These are phyloP conservation scores for Eupithecia centaureata DNA, from an alignment of 2,888 invertebrate genomes.

Conservation along the genomic window DNA sequence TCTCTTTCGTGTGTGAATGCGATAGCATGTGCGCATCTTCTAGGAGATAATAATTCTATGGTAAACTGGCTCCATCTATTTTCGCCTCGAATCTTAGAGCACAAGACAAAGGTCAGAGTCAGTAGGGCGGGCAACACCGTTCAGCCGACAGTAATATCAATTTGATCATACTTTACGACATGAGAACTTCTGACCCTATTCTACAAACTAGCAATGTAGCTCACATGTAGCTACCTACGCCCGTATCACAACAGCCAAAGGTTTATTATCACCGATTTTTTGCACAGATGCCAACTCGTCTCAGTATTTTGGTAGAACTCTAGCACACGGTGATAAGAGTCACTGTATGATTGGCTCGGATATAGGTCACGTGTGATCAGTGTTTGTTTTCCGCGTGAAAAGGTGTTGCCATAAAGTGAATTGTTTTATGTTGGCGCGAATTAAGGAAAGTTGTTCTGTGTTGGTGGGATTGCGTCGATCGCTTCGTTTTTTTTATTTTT, in stretches of 20 bases:
- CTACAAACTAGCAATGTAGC: conserved; percentile 11
- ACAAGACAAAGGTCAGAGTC: conserved; percentile 40
- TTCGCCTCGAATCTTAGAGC: conserved; percentile 13
- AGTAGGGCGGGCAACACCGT: conserved; percentile 39
- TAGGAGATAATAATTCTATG: too few species aligned
- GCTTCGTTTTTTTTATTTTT: conserved; percentile 1
- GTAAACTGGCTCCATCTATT: conserved; percentile 12
- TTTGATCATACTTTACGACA: conserved; percentile 58
- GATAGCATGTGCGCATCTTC: too few species aligned
- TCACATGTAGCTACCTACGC: conserved; percentile 1
- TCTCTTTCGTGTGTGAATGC: too few species aligned
- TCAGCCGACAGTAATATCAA: conserved; percentile 50
- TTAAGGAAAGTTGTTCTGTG: conserved; percentile 17
- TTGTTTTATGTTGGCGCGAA: conserved; percentile 23
- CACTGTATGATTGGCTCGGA: conserved; percentile 27
- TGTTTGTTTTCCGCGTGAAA: conserved; percentile 39
- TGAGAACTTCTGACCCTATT: conserved; percentile 47
- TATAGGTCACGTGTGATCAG: conserved; percentile 46
- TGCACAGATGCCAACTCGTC: background rate
- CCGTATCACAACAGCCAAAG: background rate
- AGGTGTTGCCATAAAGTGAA: conserved; percentile 30
- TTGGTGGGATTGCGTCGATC: conserved; percentile 2
- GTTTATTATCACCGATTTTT: conserved; percentile 11
- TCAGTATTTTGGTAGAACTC: conserved; percentile 8
- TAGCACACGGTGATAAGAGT: conserved; percentile 11